Evolutionary conservation across 2,113 vertebrate species (phyloP), one percentile per base, ranked within the genome.

Genomic region (Tonatia bakeri): DNA sequence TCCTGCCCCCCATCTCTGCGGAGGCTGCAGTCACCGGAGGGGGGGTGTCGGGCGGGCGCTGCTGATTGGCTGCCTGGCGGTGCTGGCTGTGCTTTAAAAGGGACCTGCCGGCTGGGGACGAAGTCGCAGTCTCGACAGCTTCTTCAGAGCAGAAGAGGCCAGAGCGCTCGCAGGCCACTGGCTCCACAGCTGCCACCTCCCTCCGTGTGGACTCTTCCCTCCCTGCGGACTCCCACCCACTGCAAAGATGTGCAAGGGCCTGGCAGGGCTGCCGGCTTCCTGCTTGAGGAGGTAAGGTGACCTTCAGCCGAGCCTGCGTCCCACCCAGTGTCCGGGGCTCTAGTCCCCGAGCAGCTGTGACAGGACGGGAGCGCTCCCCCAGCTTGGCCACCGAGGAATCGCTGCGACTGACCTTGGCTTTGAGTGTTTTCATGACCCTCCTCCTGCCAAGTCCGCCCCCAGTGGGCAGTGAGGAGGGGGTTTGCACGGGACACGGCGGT

Each of bases 241-340:
- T 16, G 77, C 77, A 3, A 98, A 96, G 97, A 99, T 99, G 99
- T 99, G 99, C 97, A 99, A 99, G 97, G 99, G 99, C 98, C 99
- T 99, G 1, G 99, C 99, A 40, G 99, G 99, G 0, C 99, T 99
- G 80, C 99, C 99, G 54, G 99, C 99, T 59, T 99, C 99, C 95
- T 99, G 99, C 98, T 97, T 99, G 96, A 99, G 99, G 99, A 99
- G 99, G 99, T 99, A 99, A 98, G 98, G 75, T 81, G 94, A 92
- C 64, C 97, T 95, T 94, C 94, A 80, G 93, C 87, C 28, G 4
- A 2, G 61, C 13, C 59, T 31, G 61, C 22, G 59, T 26, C 59
- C 26, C 59, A 12, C 54, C 19, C 19, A 22, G 19, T 7, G 54
- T 20, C 20, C 2, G 17, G 6, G 54, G 54, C 54, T 56, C 20